Conservation (phyloP, 2,888 invertebrate genomes). For the Zaprionus obscuricornis region DNA sequence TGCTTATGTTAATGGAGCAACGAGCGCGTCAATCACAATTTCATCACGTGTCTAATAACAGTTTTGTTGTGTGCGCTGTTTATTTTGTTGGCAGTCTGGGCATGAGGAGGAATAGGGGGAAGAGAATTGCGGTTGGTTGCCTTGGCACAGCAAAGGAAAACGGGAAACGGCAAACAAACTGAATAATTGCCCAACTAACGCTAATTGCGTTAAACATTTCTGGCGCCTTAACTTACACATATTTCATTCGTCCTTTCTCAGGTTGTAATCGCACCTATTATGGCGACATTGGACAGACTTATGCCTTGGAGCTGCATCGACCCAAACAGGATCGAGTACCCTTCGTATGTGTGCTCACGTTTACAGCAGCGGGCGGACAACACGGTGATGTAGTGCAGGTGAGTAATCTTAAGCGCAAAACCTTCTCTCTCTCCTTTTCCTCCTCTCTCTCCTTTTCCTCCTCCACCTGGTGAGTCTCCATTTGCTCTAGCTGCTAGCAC, state of each 20-base stretch:
- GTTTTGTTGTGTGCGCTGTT: background rate
- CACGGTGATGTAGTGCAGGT: conserved; percentile 95
- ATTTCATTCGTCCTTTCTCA: conserved; percentile 40
- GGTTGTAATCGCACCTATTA: conserved; percentile 95
- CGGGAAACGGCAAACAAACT: conserved; percentile 28
- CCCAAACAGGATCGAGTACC: conserved; percentile 94
- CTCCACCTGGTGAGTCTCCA: background rate
- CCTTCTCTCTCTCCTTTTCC: background rate
- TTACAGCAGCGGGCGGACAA: conserved; percentile 91
- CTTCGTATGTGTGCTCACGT: conserved; percentile 93
- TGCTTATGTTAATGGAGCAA: conserved; percentile 23
- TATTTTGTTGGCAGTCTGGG: background rate
- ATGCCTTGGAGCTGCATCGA: conserved; percentile 92
- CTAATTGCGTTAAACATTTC: conserved; percentile 61
- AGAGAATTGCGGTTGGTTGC: conserved; percentile 53
- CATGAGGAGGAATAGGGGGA: background rate
- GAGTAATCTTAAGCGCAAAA: conserved; percentile 60
- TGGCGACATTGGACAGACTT: conserved; percentile 94
- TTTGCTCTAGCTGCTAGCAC: conserved; percentile 14
- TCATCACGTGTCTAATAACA: conserved; percentile 8
- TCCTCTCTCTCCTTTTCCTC: background rate
- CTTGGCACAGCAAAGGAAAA: conserved; percentile 30
- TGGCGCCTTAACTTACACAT: background rate
- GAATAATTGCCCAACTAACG: conserved; percentile 58
- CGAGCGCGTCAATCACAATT: conserved; percentile 39